Evolutionary conservation across 2,113 vertebrate species (phyloP).

Genomic region (Heloderma charlesbogerti): DNA sequence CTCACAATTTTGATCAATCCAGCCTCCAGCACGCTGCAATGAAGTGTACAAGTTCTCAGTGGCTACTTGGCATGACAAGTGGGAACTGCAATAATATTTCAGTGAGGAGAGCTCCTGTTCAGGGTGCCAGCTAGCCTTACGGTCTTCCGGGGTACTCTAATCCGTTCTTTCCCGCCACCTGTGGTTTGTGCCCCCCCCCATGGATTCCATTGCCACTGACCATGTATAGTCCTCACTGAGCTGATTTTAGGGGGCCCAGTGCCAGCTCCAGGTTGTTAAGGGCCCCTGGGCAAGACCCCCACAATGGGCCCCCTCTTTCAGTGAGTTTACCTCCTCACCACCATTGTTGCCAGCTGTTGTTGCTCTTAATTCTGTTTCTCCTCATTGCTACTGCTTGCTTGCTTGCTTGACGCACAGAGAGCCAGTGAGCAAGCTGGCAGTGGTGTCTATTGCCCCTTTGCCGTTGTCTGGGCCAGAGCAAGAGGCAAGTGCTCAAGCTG

Average conservation of each 20-base stretch:
- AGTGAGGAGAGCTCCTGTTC: not conserved
- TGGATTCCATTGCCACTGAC: not conserved
- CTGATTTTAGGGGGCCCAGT: not conserved
- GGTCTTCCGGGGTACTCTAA: not conserved
- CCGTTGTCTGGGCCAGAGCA: no score
- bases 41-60: not conserved
- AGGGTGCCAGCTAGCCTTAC: not conserved
- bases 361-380: not conserved
- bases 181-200: no score
- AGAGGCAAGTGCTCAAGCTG: no score
- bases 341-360: not conserved
- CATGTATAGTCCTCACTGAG: not conserved
- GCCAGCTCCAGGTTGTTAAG: no score
- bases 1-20: not conserved
- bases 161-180: no score
- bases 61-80: not conserved
- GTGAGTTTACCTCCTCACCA: no score
- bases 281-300: no score
- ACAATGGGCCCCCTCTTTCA: no score
- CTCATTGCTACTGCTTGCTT: no score
- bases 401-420: no score
- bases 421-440: no score
- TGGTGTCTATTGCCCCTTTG: no score
- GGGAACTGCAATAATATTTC: not conserved
- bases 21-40: not conserved